Percentiles rank a stretch among this genome's conserved stretches.
These are phyloP conservation scores for Megastigmus dorsalis DNA, from an alignment of 2,888 invertebrate genomes.

Conservation along the genomic window DNA sequence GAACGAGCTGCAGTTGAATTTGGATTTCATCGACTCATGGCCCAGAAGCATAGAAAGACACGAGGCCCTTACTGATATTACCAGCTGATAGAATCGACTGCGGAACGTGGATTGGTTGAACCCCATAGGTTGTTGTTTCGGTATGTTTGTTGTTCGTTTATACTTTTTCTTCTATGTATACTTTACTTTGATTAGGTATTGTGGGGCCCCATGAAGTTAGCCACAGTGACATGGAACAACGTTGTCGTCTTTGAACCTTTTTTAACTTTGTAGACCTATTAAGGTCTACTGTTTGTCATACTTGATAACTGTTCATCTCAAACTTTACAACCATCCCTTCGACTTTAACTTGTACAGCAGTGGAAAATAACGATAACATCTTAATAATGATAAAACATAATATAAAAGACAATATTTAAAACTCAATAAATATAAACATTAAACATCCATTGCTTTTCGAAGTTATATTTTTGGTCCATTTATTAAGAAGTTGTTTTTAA, in stretches of 20 bases:
- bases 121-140: background rate
- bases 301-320: too few species aligned
- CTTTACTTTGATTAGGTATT: slow-evolving; percentile 4
- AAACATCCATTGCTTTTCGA: too few species aligned
- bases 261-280: background rate
- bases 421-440: too few species aligned
- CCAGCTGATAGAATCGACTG: slow-evolving; percentile 31
- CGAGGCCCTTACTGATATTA: slow-evolving; percentile 7
- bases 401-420: too few species aligned
- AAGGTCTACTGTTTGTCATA: too few species aligned
- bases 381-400: too few species aligned
- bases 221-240: background rate
- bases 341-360: too few species aligned
- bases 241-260: background rate
- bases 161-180: background rate
- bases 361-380: too few species aligned
- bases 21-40: background rate
- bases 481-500: too few species aligned
- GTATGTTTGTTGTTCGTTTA: slow-evolving; percentile 17
- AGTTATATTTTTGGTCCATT: too few species aligned
- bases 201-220: background rate
- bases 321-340: too few species aligned
- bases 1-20: background rate
- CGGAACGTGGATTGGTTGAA: slow-evolving; percentile 21
- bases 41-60: background rate